These are phyloP conservation scores for Parasteatoda lunata DNA, from an alignment of 2,888 invertebrate species.

Conservation along the genomic window DNA sequence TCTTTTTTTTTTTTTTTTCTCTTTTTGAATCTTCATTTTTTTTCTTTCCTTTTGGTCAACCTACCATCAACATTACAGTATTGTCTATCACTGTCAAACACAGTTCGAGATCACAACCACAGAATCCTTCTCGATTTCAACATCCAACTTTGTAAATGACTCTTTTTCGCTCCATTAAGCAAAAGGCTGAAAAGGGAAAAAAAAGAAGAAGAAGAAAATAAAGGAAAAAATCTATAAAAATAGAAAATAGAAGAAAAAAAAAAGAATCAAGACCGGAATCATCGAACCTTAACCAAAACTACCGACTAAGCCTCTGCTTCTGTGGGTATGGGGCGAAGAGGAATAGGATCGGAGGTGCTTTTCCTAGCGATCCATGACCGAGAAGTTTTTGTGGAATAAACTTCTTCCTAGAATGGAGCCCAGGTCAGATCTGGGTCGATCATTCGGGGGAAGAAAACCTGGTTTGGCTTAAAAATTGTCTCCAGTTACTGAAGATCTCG, in stretches of 20 bases:
- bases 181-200: conserved; percentile 8
- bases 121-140: neutral
- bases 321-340: conserved; percentile 10
- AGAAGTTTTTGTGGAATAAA: conserved; percentile 22
- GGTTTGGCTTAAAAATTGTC: conserved; percentile 34
- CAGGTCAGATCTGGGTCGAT: conserved; percentile 31
- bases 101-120: conserved; percentile 22
- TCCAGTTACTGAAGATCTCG: conserved; percentile 4
- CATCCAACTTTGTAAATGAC: conserved; percentile 30
- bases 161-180: conserved; percentile 51
- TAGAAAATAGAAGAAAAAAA: neutral
- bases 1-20: too few relatives aligned
- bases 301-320: conserved; percentile 18
- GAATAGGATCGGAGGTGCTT: conserved; percentile 1
- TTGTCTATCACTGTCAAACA: conserved; percentile 7
- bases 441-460: conserved; percentile 32
- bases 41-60: neutral
- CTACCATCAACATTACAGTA: neutral
- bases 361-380: conserved; percentile 40
- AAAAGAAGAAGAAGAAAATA: conserved; percentile 13
- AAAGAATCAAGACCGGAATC: conserved; percentile 19
- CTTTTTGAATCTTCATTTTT: too few relatives aligned
- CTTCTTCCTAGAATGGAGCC: conserved; percentile 23
- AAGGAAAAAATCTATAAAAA: neutral
- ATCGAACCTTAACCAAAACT: conserved; percentile 45